A percentile compares a stretch with the other conserved stretches of the same genome.
These are phyloP conservation scores for Dynastes hyllus DNA, from an alignment of 2,888 invertebrate genomes.

Conservation along the genomic window DNA sequence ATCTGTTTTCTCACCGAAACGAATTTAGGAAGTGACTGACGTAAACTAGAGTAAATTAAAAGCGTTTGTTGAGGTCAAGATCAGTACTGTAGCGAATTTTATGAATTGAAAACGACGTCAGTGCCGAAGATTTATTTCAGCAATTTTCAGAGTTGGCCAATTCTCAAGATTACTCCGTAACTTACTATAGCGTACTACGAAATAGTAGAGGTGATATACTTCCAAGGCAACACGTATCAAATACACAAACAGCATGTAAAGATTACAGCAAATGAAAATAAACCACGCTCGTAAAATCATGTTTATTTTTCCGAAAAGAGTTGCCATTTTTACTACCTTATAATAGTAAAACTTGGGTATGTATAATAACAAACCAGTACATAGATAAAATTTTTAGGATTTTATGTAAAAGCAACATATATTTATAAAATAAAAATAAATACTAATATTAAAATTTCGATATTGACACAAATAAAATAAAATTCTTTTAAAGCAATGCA, in stretches of 20 bases:
- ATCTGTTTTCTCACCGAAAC: constrained; percentile 41
- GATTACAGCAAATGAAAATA: constrained; percentile 32
- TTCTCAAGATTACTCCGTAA: constrained; percentile 39
- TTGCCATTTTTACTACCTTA: constrained; percentile 26
- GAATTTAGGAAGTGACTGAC: constrained; percentile 45
- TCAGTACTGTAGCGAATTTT: constrained; percentile 48
- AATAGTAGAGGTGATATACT: constrained; percentile 36
- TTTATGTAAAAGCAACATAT: constrained; percentile 7
- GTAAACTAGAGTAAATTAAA: constrained; percentile 42
- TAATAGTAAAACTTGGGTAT: constrained; percentile 15
- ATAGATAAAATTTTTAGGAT: constrained; percentile 36
- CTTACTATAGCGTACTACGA: constrained; percentile 34
- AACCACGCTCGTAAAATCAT: constrained; percentile 25
- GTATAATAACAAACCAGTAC: constrained; percentile 6
- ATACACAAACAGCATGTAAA: constrained; percentile 33
- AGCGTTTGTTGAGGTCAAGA: constrained; percentile 45
- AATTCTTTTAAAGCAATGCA: too few relatives aligned
- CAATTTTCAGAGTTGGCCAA: constrained; percentile 43
- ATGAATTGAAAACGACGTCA: constrained; percentile 47
- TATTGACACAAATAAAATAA: background rate
- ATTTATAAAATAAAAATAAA: background rate
- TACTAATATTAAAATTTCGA: background rate
- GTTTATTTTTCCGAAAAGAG: constrained; percentile 36
- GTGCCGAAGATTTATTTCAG: constrained; percentile 37
- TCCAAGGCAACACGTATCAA: constrained; percentile 33